Conservation (phyloP, 2,113 vertebrate genomes). For the Scomber japonicus region DNA sequence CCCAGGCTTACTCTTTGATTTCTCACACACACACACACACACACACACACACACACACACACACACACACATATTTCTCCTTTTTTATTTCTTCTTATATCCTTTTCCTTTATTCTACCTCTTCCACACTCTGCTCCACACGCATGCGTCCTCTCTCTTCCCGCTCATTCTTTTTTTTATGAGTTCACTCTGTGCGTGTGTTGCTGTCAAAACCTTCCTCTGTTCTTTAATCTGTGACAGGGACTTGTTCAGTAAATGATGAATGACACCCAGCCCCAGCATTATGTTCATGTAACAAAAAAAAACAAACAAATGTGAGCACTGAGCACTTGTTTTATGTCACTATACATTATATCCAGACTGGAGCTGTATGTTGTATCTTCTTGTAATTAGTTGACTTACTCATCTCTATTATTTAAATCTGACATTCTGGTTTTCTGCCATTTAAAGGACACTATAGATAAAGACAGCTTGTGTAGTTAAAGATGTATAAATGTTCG, state of each 20-base stretch:
- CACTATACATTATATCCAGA: slow-evolving; percentile 9
- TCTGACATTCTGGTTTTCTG: not conserved
- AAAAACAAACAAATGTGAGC: not conserved
- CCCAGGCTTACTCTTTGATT: slow-evolving; percentile 57
- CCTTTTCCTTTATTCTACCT: too few relatives aligned
- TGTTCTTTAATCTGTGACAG: slow-evolving; percentile 48
- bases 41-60: not conserved
- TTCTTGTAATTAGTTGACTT: slow-evolving; percentile 12
- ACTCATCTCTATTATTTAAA: slow-evolving; percentile 8
- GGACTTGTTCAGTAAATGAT: slow-evolving; percentile 42
- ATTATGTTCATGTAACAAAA: slow-evolving; percentile 31
- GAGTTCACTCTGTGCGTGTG: not conserved
- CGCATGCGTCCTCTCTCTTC: not conserved
- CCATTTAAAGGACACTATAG: not conserved
- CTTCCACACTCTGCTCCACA: too few relatives aligned
- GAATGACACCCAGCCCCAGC: slow-evolving; percentile 30
- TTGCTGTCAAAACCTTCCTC: slow-evolving; percentile 45
- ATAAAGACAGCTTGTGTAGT: not conserved
- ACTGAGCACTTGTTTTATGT: not conserved
- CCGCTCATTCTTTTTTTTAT: not conserved
- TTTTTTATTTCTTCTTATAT: too few relatives aligned
- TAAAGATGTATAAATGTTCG: not conserved
- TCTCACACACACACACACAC: slow-evolving; percentile 2
- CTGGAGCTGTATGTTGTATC: not conserved
- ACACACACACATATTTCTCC: not conserved